Evolutionary conservation across 2,113 vertebrate species (phyloP), one percentile per base, ranked within the genome.

Genomic region (Nibea albiflora): DNA sequence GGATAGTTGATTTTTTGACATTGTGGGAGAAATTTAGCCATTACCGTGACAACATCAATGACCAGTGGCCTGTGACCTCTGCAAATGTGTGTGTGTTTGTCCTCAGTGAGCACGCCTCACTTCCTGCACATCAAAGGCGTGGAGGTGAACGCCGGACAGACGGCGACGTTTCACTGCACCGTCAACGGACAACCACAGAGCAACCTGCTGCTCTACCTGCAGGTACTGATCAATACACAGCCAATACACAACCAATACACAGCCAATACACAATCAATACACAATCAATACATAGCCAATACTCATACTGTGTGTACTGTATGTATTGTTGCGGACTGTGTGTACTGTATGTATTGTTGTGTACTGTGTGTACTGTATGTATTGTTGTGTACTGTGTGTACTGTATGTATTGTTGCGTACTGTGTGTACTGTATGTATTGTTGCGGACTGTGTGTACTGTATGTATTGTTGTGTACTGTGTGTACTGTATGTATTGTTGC

Each of bases 51-150:
- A 5, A 35, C 31, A 35, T 57, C 44, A 28, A 35, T 35, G 31
- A 35, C 5, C 20, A 31, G 31, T 71, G 54, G 76, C 76, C 70
- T 85, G 19, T 86, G 68, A 77, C 65, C 56, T 61, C 15, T 80
- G 69, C 68, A 35, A 35, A 6, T 35, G 1, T 35, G 31, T 16
- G 31, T 83, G 19, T 69, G 12, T 81, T 14, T 77, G 26, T 85
- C 84, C 64, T 26, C 83, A 98, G 98, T 97, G 86, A 96, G 96
- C 90, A 98, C 97, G 0, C 98, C 98, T 0, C 98, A 99, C 89
- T 98, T 99, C 92, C 91, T 97, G 85, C 95, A 97, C 80, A 96
- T 99, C 73, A 97, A 98, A 93, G 98, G 96, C 0, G 98, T 98
- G 65, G 98, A 99, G 88, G 98, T 98, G 64, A 99, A 99, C 2